Evolutionary conservation across 2,113 vertebrate species (phyloP).

Genomic region (Hipposideros armiger): DNA sequence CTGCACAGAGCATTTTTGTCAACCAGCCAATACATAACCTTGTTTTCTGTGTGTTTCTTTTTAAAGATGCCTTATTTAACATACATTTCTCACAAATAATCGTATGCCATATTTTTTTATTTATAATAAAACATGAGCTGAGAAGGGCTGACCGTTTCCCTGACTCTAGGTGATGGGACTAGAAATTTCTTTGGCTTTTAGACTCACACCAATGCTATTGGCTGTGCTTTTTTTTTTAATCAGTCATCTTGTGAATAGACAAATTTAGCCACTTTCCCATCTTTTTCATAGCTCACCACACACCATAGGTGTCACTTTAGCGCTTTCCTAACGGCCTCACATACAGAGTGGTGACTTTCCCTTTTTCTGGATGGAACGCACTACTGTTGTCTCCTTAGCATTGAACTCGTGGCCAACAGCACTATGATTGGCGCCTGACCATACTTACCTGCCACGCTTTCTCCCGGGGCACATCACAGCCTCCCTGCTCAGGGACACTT

Average conservation of each 20-base stretch:
- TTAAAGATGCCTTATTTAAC: neutral
- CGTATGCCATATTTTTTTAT: neutral
- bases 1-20: neutral
- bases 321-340: neutral
- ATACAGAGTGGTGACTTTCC: too few species aligned
- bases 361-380: neutral
- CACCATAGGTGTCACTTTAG: neutral
- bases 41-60: neutral
- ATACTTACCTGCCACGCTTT: neutral
- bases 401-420: neutral
- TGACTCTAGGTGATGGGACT: neutral
- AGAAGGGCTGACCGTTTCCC: neutral
- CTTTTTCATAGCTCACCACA: neutral
- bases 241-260: neutral
- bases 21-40: rapidly evolving
- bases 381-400: neutral
- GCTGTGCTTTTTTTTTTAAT: neutral
- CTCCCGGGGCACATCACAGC: neutral
- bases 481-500: neutral
- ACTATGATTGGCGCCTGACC: rapidly evolving
- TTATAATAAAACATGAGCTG: neutral
- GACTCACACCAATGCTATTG: neutral
- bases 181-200: neutral
- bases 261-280: neutral
- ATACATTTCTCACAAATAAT: neutral